phyloP scores from a whole-genome alignment of 1,140 invertebrate species.

The Sinonovacula constricta region DNA sequence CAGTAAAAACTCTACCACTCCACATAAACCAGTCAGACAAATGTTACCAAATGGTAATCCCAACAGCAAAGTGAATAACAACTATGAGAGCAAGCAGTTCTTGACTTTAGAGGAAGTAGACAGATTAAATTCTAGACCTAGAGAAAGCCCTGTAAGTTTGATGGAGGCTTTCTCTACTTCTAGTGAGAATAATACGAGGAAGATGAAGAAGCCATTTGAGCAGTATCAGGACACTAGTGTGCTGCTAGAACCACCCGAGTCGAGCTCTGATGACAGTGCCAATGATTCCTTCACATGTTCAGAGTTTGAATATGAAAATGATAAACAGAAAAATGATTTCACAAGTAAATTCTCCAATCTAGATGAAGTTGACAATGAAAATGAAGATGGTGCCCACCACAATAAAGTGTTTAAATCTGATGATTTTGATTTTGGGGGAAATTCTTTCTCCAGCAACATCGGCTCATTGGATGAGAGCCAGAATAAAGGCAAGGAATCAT shows the following conservation, averaged over 20 bases:
- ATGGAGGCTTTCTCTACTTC: conserved; percentile 91
- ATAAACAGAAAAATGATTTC: conserved; percentile 84
- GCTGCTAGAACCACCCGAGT: conserved; percentile 80
- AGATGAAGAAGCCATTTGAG: conserved; percentile 55
- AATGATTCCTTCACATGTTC: conserved; percentile 99
- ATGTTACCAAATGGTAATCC: conserved; percentile 59
- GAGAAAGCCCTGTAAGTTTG: conserved; percentile 92
- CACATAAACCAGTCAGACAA: conserved; percentile 44
- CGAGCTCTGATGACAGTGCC: conserved; percentile 95
- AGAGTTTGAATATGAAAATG: conserved; percentile 95
- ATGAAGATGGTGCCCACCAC: conserved; percentile 73
- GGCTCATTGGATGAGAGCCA: conserved; percentile 91
- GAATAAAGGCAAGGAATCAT: conserved; percentile 81
- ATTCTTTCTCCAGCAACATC: conserved; percentile 91
- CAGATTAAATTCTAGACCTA: conserved; percentile 88
- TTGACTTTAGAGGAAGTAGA: conserved; percentile 95
- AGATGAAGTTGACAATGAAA: conserved; percentile 80
- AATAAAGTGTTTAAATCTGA: conserved; percentile 82
- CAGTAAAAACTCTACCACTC: conserved; percentile 46
- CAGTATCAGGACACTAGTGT: conserved; percentile 76
- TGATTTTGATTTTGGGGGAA: conserved; percentile 94
- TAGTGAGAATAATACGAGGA: conserved; percentile 84
- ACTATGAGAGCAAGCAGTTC: conserved; percentile 79
- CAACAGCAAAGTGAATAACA: conserved; percentile 16
- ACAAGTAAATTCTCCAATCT: conserved; percentile 86